Percentiles rank a stretch among this genome's conserved stretches.
phyloP scores from a whole-genome alignment of 2,888 invertebrate genomes.

The Microctonus hyperodae region DNA sequence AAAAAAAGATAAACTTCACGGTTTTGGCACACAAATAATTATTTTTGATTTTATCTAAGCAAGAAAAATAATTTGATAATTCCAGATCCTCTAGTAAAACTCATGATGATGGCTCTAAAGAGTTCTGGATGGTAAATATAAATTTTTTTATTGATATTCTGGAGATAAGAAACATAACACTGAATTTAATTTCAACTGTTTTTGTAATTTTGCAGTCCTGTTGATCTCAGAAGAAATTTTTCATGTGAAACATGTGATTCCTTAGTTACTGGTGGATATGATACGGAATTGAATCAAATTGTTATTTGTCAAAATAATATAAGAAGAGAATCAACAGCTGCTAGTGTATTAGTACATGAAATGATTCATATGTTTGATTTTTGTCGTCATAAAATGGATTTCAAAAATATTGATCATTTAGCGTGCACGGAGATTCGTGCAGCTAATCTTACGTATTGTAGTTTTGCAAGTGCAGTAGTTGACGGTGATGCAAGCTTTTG shows the following conservation, averaged over 20 bases:
- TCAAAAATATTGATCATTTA: constrained; percentile 87
- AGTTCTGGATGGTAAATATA: constrained; percentile 78
- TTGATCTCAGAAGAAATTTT: constrained; percentile 87
- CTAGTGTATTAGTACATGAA: constrained; percentile 88
- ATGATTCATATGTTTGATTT: constrained; percentile 97
- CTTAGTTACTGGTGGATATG: constrained; percentile 90
- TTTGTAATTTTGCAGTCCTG: constrained; percentile 68
- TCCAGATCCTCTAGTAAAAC: constrained; percentile 78
- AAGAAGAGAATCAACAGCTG: constrained; percentile 72
- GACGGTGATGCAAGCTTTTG: constrained; percentile 79
- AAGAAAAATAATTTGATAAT: constrained; percentile 35
- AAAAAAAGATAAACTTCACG: too few relatives aligned
- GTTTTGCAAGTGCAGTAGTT: constrained; percentile 80
- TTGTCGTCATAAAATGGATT: constrained; percentile 87
- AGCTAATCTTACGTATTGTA: constrained; percentile 93
- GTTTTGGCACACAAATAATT: too few relatives aligned
- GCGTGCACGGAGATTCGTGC: constrained; percentile 96
- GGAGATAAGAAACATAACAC: neutral
- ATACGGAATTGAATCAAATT: constrained; percentile 86
- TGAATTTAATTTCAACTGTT: constrained; percentile 10
- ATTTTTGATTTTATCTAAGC: constrained; percentile 4
- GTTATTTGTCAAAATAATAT: constrained; percentile 91
- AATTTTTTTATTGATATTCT: constrained; percentile 4
- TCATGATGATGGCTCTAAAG: constrained; percentile 85
- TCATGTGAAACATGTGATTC: constrained; percentile 90